phyloP scores from a whole-genome alignment of 2,797 vertebrate genomes.

The Tadarida brasiliensis region DNA sequence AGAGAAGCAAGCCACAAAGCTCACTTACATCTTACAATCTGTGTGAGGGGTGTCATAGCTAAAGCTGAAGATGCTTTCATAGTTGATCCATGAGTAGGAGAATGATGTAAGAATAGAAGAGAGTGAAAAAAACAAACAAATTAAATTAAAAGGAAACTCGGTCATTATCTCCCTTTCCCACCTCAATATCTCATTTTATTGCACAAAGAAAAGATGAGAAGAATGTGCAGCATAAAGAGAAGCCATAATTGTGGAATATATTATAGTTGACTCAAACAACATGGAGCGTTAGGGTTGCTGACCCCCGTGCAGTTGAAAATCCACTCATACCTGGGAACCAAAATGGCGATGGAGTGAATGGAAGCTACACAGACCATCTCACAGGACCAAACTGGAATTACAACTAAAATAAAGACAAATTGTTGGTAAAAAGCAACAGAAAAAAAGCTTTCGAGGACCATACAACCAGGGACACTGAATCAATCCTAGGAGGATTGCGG shows the following conservation, averaged over 20 bases:
- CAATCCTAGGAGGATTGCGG: too few relatives aligned
- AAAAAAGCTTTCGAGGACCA: too few relatives aligned
- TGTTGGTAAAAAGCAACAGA: too few relatives aligned
- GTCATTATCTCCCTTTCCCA: background rate
- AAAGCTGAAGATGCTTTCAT: background rate
- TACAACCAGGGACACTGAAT: too few relatives aligned
- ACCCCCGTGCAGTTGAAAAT: background rate
- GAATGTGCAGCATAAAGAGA: background rate
- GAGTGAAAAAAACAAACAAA: background rate
- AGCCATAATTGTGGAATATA: background rate
- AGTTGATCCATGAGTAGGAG: background rate
- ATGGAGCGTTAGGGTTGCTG: background rate
- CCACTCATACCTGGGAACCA: too few relatives aligned
- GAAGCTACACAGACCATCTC: too few relatives aligned
- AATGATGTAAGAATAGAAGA: background rate
- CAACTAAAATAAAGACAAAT: too few relatives aligned
- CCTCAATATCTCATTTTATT: background rate
- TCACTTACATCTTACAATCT: background rate
- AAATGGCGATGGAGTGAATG: too few relatives aligned
- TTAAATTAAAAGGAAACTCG: background rate
- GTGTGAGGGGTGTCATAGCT: background rate
- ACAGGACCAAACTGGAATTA: too few relatives aligned
- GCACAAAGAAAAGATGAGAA: background rate
- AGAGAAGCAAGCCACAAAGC: background rate
- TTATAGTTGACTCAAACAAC: background rate